Percentiles rank a stretch among this genome's conserved stretches.
phyloP scores from a whole-genome alignment of 2,113 vertebrate species.

The Oncorhynchus clarkii region DNA sequence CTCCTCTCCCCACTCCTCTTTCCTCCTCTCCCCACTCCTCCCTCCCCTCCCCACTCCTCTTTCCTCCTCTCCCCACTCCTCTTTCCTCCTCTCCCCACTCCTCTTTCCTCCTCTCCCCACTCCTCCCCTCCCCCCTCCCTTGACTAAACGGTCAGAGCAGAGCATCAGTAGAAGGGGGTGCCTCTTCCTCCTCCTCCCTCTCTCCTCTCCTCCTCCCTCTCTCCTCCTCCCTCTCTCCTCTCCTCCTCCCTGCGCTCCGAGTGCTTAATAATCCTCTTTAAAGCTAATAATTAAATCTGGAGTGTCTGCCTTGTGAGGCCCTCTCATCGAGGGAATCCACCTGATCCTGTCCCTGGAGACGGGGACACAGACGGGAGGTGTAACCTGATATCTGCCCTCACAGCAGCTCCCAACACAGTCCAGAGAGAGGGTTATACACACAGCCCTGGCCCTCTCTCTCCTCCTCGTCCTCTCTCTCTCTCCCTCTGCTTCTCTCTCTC shows the following conservation, averaged over 20 bases:
- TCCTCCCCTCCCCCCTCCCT: neutral
- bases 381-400: conserved; percentile 32
- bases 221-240: neutral
- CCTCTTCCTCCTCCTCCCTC: neutral
- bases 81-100: too few relatives aligned
- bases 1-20: neutral
- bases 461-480: neutral
- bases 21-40: neutral
- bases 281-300: conserved; percentile 59
- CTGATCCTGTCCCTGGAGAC: conserved; percentile 46
- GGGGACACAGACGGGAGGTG: conserved; percentile 19
- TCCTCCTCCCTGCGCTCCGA: neutral
- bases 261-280: conserved; percentile 50
- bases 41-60: neutral
- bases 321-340: conserved; percentile 47
- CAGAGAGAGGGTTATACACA: too few relatives aligned
- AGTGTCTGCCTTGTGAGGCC: conserved; percentile 48
- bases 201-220: neutral
- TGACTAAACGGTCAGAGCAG: too few relatives aligned
- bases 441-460: neutral
- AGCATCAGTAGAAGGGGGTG: too few relatives aligned
- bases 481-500: neutral
- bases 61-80: too few relatives aligned
- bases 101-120: neutral
- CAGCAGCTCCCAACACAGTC: conserved; percentile 9